phyloP scores from a whole-genome alignment of 2,113 vertebrate genomes.

The Stomatorhinus ivindoensis region DNA sequence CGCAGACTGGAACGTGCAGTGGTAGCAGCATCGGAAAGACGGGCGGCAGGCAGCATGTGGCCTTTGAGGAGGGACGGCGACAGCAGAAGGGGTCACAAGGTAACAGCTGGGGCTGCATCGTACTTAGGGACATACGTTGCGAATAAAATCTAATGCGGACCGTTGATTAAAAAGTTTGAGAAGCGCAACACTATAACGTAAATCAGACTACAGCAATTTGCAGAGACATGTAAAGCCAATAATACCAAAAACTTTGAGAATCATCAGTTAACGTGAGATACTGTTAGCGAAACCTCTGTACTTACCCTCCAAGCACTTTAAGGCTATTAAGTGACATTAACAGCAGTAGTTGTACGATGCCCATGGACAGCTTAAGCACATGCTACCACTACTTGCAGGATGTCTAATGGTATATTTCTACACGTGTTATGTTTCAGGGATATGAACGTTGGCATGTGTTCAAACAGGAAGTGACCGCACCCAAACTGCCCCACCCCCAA shows the following conservation, averaged over 20 bases:
- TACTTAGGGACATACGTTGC: background rate
- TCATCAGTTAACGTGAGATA: background rate
- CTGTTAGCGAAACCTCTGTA: background rate
- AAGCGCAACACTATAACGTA: background rate
- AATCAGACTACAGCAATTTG: background rate
- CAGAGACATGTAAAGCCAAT: background rate
- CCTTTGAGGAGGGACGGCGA: background rate
- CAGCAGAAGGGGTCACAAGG: background rate
- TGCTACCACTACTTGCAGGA: background rate
- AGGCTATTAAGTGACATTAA: background rate
- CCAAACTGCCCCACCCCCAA: accelerated
- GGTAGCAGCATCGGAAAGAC: background rate
- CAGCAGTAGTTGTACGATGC: background rate
- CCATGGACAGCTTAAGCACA: background rate
- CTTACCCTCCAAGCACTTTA: background rate
- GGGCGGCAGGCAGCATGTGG: background rate
- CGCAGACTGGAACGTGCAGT: too few relatives aligned
- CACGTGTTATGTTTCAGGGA: background rate
- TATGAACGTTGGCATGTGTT: background rate
- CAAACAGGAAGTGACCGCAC: background rate
- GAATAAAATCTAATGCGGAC: background rate
- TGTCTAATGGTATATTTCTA: background rate
- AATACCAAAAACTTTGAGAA: background rate
- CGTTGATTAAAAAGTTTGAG: background rate
- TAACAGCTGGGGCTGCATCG: background rate